Evolutionary conservation across 2,797 vertebrate genomes (phyloP), one percentile per base, ranked within the genome.

Genomic region (Synaphobranchus kaupii): DNA sequence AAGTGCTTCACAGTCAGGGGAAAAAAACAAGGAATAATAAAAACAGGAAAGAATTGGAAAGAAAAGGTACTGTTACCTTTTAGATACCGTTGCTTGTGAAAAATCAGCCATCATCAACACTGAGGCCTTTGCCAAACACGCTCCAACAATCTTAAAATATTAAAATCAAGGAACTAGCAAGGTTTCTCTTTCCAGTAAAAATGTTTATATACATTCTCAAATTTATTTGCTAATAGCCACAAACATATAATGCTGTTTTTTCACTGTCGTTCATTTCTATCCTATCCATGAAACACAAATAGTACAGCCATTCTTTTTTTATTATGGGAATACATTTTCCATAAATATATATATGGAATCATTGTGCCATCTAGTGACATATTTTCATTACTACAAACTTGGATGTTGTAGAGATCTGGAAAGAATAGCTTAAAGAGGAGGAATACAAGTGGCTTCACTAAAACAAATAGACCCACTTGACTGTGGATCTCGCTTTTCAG

Each of bases 351-450:
- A 25, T 15, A 47, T 83, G 66, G 82, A 71, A 39, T 84, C 44
- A 60, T 87, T 60, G 15, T 78, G 86, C 86, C 86, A 87, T 87
- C 86, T 87, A 78, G 86, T 84, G 86, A 48, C 58, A 47, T n/a
- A 47, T 58, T 39, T 50, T 31, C 44, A 7, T 48, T 56, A 84
- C 83, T 87, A 78, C 86, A 87, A 22, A 63, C 58, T 34, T 34
- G n/a, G 17, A 44, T 34, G 20, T 50, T 25, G 22, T 22, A 48
- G 44, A 48, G 8, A 31, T n/a, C 47, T 34, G 17, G 13, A 44
- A 20, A 47, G 7, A 78, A 25, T 5, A 13, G 47, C 31, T 78
- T 39, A 20, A 44, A 39, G 73, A 4, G 39, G 34, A 44, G 34
- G 73, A 44, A 78, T 78, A 39, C 48, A 47, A 1, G 28, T 22